phyloP scores from a whole-genome alignment of 2,888 invertebrate species.

The Galerucella calmariensis region DNA sequence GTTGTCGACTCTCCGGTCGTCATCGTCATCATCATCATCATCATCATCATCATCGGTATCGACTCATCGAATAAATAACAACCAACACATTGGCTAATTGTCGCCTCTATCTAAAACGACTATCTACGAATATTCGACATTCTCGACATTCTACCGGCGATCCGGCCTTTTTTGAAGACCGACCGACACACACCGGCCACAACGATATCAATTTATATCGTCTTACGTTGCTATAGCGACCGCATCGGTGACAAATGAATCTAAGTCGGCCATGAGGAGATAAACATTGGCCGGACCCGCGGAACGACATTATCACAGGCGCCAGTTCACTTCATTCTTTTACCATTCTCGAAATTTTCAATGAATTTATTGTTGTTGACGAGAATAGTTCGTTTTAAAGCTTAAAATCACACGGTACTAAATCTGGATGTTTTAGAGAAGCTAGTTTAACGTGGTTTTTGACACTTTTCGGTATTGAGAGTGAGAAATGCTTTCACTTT shows the following conservation, averaged over 20 bases:
- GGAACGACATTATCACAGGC: constrained; percentile 25
- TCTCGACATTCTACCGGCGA: constrained; percentile 41
- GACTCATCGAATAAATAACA: constrained; percentile 52
- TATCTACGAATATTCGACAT: constrained; percentile 53
- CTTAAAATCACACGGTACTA: background rate
- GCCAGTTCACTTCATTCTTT: constrained; percentile 9
- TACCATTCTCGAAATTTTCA: constrained; percentile 8
- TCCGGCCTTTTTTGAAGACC: constrained; percentile 36
- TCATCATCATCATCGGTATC: constrained; percentile 40
- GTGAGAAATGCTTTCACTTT: too few relatives aligned
- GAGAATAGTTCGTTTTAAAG: background rate
- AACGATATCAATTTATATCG: constrained; percentile 41
- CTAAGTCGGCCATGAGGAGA: constrained; percentile 29
- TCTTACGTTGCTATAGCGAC: constrained; percentile 11
- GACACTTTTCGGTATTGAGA: too few relatives aligned
- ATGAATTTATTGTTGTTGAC: background rate
- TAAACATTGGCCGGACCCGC: constrained; percentile 39
- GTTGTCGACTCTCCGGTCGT: constrained; percentile 30
- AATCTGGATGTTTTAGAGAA: too few relatives aligned
- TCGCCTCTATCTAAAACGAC: constrained; percentile 56
- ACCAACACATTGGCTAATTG: constrained; percentile 56
- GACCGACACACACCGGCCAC: constrained; percentile 15
- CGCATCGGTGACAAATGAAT: constrained; percentile 39
- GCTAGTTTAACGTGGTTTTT: too few relatives aligned
- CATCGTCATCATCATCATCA: too few relatives aligned